A percentile compares a stretch with the other conserved stretches of the same genome.
Conservation (phyloP, 2,888 invertebrate species). For the Agonopterix subpropinquella region DNA sequence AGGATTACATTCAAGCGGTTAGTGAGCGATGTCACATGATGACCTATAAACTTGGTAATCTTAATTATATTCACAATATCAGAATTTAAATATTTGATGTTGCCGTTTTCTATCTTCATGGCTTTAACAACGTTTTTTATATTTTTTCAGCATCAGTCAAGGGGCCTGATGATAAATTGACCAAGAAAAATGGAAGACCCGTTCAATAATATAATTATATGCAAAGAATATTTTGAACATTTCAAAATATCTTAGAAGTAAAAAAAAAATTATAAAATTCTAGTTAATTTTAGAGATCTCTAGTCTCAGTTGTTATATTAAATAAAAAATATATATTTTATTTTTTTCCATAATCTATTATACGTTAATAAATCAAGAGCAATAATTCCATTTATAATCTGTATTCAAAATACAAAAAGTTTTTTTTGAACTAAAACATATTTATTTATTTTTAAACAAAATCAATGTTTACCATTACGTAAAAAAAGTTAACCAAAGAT, state of each 20-base stretch:
- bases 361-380: slow-evolving; percentile 6
- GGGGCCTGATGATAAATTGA: slow-evolving; percentile 11
- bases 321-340: slow-evolving; percentile 2
- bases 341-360: slow-evolving; percentile 8
- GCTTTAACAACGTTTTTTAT: not conserved
- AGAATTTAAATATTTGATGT: too few relatives aligned
- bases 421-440: slow-evolving; percentile 17
- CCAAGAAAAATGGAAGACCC: slow-evolving; percentile 51
- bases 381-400: slow-evolving; percentile 29
- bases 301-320: not conserved
- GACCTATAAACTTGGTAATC: too few relatives aligned
- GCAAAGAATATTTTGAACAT: slow-evolving; percentile 30
- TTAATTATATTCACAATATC: too few relatives aligned
- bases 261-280: slow-evolving; percentile 17
- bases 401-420: slow-evolving; percentile 27
- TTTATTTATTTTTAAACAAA: slow-evolving; percentile 12
- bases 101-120: too few relatives aligned
- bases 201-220: slow-evolving; percentile 15
- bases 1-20: too few relatives aligned
- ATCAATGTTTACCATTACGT: slow-evolving; percentile 18
- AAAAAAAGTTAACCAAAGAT: slow-evolving; percentile 22
- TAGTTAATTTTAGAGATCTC: slow-evolving; percentile 6
- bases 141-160: slow-evolving; percentile 29
- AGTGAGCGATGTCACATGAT: too few relatives aligned
- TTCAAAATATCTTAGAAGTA: slow-evolving; percentile 32